phyloP scores from a whole-genome alignment of 2,113 vertebrate genomes.

The Hippoglossus stenolepis region DNA sequence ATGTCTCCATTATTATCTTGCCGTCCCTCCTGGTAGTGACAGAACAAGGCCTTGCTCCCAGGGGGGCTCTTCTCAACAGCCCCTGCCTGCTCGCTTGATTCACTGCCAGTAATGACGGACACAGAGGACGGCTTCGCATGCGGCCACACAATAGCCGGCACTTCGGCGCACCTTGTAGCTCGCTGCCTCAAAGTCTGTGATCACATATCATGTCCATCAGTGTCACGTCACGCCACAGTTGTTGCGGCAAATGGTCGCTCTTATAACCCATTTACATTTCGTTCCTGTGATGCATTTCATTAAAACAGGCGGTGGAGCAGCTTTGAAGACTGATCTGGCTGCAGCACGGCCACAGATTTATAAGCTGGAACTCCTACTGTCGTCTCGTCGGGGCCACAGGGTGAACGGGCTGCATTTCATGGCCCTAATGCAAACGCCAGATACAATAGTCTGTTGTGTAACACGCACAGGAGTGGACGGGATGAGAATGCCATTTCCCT shows the following conservation, averaged over 20 bases:
- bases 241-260: conserved; percentile 18
- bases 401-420: conserved; percentile 68
- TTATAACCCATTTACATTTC: conserved; percentile 7
- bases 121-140: conserved; percentile 65
- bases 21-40: conserved; percentile 60
- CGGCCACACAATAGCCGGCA: conserved; percentile 57
- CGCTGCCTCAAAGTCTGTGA: conserved; percentile 34
- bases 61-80: conserved; percentile 52
- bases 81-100: conserved; percentile 66
- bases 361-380: conserved; percentile 61
- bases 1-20: conserved; percentile 78
- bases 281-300: conserved; percentile 42
- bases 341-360: conserved; percentile 55
- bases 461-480: conserved; percentile 67
- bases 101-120: conserved; percentile 74
- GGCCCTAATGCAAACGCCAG: conserved; percentile 75
- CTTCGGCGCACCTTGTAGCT: conserved; percentile 42
- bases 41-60: conserved; percentile 73
- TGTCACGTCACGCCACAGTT: conserved; percentile 6
- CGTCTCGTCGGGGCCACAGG: conserved; percentile 49
- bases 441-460: conserved; percentile 75
- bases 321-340: conserved; percentile 60
- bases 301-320: conserved; percentile 6
- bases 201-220: conserved; percentile 52
- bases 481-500: conserved; percentile 72